Evolutionary conservation across 2,888 invertebrate species (phyloP).

Genomic region (Drosophila greeni): DNA sequence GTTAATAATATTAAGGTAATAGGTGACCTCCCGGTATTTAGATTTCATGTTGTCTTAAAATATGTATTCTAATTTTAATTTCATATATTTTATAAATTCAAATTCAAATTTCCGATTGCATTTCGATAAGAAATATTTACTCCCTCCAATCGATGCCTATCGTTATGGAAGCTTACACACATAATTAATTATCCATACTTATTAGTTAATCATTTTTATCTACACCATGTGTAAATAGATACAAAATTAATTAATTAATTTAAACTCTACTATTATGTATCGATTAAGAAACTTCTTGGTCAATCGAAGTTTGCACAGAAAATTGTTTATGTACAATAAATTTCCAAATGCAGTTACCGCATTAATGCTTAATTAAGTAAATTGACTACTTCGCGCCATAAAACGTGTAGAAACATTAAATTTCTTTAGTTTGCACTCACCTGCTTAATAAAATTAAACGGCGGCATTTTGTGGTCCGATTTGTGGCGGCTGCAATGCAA

Average conservation of each 20-base stretch:
- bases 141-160: neutral
- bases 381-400: constrained; percentile 41
- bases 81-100: neutral
- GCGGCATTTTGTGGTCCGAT: constrained; percentile 65
- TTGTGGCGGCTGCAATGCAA: constrained; percentile 49
- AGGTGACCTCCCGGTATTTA: no score
- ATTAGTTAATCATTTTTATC: neutral
- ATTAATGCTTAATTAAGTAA: constrained; percentile 24
- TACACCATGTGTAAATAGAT: no score
- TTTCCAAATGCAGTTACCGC: constrained; percentile 9
- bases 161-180: neutral
- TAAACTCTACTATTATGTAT: neutral
- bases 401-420: constrained; percentile 42
- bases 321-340: constrained; percentile 2
- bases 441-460: constrained; percentile 75
- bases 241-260: neutral
- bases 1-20: no score
- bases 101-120: no score
- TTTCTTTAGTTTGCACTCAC: constrained; percentile 54
- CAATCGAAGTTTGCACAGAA: constrained; percentile 1
- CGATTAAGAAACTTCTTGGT: constrained; percentile 13
- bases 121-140: neutral
- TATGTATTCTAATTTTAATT: neutral
- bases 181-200: neutral
- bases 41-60: no score